A percentile compares a stretch with the other conserved stretches of the same genome.
These are phyloP conservation scores for Oreochromis niloticus DNA, from an alignment of 2,113 vertebrate species.

Conservation along the genomic window DNA sequence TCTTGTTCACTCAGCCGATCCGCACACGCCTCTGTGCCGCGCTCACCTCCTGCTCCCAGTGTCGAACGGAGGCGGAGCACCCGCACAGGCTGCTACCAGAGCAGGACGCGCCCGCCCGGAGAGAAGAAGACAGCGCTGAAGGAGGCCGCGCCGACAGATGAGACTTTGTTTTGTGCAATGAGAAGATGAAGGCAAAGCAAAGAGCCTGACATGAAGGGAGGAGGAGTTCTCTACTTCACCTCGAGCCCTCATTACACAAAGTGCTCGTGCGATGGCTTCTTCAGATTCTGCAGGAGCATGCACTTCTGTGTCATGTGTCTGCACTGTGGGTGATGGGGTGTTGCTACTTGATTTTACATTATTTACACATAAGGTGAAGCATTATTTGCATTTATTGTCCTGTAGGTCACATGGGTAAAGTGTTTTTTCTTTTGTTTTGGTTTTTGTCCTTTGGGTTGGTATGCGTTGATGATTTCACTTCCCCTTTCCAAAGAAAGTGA, in stretches of 20 bases:
- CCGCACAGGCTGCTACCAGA: neutral
- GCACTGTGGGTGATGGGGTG: conserved; percentile 18
- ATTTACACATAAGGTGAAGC: neutral
- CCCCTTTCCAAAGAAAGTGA: neutral
- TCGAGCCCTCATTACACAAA: conserved; percentile 2
- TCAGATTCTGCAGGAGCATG: conserved; percentile 26
- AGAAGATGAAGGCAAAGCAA: neutral
- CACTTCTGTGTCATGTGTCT: neutral
- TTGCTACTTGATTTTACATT: neutral
- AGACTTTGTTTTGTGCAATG: neutral
- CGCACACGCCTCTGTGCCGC: conserved; percentile 70
- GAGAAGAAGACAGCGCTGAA: neutral
- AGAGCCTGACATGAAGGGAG: neutral
- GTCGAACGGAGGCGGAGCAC: neutral
- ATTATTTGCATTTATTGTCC: neutral
- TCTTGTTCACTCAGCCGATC: conserved; percentile 78
- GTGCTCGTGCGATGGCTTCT: neutral
- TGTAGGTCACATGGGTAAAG: neutral
- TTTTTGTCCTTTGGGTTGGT: neutral
- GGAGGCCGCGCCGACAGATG: neutral
- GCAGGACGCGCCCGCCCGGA: neutral
- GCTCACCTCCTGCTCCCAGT: conserved; percentile 62
- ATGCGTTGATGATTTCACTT: neutral
- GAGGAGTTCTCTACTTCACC: neutral
- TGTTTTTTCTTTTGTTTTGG: neutral